A percentile compares a stretch with the other conserved stretches of the same genome.
Evolutionary conservation across 35 echinoderm and acorn worm genomes (phyloP).

Genomic region (Apostichopus japonicus): DNA sequence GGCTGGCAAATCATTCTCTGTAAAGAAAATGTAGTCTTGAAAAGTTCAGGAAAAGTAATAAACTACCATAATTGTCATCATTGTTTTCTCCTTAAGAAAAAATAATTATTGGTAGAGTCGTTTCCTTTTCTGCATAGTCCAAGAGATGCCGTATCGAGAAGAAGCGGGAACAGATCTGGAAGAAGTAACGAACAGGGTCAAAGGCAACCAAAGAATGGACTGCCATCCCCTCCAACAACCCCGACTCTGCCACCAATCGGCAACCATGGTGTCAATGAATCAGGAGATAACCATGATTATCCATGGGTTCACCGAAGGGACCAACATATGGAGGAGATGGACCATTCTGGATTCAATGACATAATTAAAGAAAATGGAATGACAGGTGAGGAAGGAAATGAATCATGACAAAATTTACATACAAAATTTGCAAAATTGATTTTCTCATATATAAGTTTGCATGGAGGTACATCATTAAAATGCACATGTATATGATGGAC

Average conservation of each 20-base stretch:
- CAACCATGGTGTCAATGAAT: background rate
- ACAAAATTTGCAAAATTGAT: too few relatives aligned
- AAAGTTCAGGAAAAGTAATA: too few relatives aligned
- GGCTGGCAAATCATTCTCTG: too few relatives aligned
- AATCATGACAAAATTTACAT: too few relatives aligned
- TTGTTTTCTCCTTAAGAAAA: background rate
- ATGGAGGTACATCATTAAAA: too few relatives aligned
- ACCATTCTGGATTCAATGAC: background rate
- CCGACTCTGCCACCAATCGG: conserved; percentile 20
- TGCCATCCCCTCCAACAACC: background rate
- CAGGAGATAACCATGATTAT: background rate
- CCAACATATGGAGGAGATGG: background rate
- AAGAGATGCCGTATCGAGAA: background rate
- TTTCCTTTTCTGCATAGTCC: background rate
- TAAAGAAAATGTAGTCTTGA: too few relatives aligned
- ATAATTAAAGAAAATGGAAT: conserved; percentile 44
- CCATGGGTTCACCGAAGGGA: background rate
- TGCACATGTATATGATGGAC: too few relatives aligned
- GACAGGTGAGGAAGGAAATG: background rate
- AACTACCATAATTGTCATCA: background rate
- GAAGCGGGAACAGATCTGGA: conserved; percentile 11
- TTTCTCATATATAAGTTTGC: too few relatives aligned
- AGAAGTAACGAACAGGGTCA: background rate
- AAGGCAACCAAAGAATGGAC: conserved; percentile 7
- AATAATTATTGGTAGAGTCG: background rate